A percentile compares a stretch with the other conserved stretches of the same genome.
These are phyloP conservation scores for Homarus americanus DNA, from an alignment of 1,140 invertebrate species.

Conservation along the genomic window DNA sequence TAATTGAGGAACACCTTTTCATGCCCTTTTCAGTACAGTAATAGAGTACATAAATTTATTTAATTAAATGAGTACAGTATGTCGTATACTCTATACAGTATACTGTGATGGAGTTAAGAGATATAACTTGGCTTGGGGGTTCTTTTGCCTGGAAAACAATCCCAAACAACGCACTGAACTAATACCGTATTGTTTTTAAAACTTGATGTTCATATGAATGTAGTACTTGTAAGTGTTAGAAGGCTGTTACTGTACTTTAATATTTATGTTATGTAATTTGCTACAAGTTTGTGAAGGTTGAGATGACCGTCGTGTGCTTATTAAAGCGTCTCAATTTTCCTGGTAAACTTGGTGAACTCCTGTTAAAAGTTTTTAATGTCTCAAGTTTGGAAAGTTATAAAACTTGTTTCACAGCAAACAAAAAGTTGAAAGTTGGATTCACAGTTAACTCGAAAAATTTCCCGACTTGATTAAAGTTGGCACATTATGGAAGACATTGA, in stretches of 20 bases:
- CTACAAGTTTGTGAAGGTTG: background rate
- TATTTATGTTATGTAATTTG: background rate
- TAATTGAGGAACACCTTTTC: too few species aligned
- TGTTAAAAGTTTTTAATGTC: slow-evolving; percentile 71
- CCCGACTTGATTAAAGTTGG: slow-evolving; percentile 7
- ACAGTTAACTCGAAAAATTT: background rate
- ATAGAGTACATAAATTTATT: too few species aligned
- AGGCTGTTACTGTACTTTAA: background rate
- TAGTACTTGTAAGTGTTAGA: too few species aligned
- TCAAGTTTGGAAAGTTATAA: slow-evolving; percentile 64
- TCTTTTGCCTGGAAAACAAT: too few species aligned
- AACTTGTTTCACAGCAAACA: slow-evolving; percentile 38
- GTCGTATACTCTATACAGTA: too few species aligned
- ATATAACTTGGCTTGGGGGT: too few species aligned
- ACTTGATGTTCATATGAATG: too few species aligned
- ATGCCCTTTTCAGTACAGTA: too few species aligned
- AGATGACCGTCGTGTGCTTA: slow-evolving; percentile 11
- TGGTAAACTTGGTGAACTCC: slow-evolving; percentile 42
- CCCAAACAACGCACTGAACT: too few species aligned
- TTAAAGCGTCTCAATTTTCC: slow-evolving; percentile 36
- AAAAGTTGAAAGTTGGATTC: slow-evolving; percentile 25
- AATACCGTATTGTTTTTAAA: too few species aligned
- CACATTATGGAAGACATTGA: slow-evolving; percentile 20
- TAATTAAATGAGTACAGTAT: too few species aligned
- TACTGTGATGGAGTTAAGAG: too few species aligned